Base-by-base conservation (phyloP, 2,797 vertebrate genomes). In the Vespertilio murinus region DNA sequence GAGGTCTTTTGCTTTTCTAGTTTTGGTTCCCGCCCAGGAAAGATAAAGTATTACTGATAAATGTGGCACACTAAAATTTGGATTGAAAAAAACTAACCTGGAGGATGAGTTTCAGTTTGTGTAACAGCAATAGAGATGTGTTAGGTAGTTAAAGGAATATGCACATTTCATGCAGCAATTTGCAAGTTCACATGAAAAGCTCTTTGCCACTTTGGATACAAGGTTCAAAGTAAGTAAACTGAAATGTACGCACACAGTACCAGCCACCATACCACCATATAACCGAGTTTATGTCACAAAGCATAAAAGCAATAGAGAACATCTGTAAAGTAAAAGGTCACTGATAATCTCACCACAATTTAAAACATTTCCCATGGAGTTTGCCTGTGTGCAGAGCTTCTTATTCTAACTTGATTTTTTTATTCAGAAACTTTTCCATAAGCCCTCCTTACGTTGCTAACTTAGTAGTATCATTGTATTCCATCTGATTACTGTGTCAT, bases 361-460 rank as follows among this genome's bases (percentile, higher is more conserved):
- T 93, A 61, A 54, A 65, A 52, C 54, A 64, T 65, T 94, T 81
- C 77, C 54, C 35, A 30, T 94, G n/a, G 38, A 28, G 83, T 89
- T 89, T 95, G 33, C 67, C 84, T 70, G 11, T 42, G 33, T 67
- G 22, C 25, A 84, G 54, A 56, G 10, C 20, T 88, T 95, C 93
- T 64, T 83, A 64, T 90, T 85, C 49, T 81, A 90, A 77, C 11
- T 73, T 89, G 59, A 40, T 35, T 84, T 93, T 95, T 95, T 92
- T 65, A 67, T 81, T 93, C 28, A 78, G 85, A 93, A 65, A 20
- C 22, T 11, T 70, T 95, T 94, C 9, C 78, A 33, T 90, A 47
- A 89, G 8, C 28, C 22, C 28, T 77, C 65, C 38, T 38, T 42
- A 4, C 49, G 45, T 49, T 70, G 56, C 75, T 80, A 20, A 25